Evolutionary conservation across 2,888 invertebrate genomes (phyloP).

Genomic region (Eurytoma adleriae): DNA sequence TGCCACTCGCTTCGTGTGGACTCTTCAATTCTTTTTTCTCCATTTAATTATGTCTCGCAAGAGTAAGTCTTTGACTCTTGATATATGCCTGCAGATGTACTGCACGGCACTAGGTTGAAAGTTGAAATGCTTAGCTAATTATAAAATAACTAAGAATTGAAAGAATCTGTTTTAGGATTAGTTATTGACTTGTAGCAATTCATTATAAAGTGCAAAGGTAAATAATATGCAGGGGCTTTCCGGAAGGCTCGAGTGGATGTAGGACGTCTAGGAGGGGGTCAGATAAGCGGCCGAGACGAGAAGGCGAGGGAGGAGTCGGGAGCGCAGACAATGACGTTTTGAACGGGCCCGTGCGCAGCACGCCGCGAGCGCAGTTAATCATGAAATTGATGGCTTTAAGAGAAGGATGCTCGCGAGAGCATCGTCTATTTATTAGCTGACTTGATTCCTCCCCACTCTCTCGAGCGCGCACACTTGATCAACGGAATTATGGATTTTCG

Average conservation of each 20-base stretch:
- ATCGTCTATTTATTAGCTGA: slow-evolving; percentile 38
- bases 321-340: slow-evolving; percentile 48
- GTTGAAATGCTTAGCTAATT: too few relatives aligned
- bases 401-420: not conserved
- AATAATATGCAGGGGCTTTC: not conserved
- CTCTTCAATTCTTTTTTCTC: too few relatives aligned
- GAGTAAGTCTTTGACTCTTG: too few relatives aligned
- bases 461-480: not conserved
- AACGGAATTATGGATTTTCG: too few relatives aligned
- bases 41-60: not conserved
- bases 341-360: not conserved
- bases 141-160: too few relatives aligned
- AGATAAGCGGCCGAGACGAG: too few relatives aligned
- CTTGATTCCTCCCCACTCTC: not conserved
- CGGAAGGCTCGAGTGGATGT: not conserved
- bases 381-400: slow-evolving; percentile 53
- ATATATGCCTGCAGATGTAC: too few relatives aligned
- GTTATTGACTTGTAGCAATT: too few relatives aligned
- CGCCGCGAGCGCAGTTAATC: slow-evolving; percentile 42
- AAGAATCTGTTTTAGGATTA: too few relatives aligned
- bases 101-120: too few relatives aligned
- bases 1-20: not conserved
- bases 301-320: not conserved
- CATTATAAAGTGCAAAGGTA: too few relatives aligned
- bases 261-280: not conserved